phyloP scores from a whole-genome alignment of 2,888 invertebrate species.

The Dysmachus trigonus region DNA sequence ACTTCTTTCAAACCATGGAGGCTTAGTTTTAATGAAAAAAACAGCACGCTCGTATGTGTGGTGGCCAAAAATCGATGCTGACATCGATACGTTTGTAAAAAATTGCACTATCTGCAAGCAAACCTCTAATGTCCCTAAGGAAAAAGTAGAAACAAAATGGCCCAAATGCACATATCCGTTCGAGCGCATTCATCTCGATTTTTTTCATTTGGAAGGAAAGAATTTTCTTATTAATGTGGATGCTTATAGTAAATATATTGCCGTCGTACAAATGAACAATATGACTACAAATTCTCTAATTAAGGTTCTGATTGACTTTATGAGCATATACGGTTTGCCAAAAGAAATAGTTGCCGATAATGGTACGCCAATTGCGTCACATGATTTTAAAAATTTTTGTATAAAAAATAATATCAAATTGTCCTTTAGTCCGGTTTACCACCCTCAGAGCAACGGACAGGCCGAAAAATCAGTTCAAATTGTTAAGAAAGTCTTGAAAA shows the following conservation, averaged over 20 bases:
- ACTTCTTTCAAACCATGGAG: slow-evolving; percentile 54
- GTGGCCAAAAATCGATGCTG: slow-evolving; percentile 55
- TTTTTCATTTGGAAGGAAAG: background rate
- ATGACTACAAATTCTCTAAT: background rate
- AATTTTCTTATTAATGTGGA: background rate
- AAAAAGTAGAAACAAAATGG: background rate
- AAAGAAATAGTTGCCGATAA: background rate
- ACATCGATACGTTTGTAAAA: slow-evolving; percentile 53
- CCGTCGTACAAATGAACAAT: background rate
- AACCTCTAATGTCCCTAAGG: background rate
- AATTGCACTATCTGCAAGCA: background rate
- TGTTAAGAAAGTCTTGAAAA: background rate
- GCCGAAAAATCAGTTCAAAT: background rate
- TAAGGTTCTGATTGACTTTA: background rate
- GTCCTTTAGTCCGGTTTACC: background rate
- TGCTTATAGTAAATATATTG: too few species aligned
- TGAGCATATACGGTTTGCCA: background rate
- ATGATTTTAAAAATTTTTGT: background rate
- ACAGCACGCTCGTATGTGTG: slow-evolving; percentile 52
- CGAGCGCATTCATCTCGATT: background rate
- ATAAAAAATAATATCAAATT: background rate
- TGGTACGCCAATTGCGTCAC: background rate
- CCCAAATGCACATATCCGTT: background rate
- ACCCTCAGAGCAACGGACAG: background rate
- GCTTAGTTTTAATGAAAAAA: slow-evolving; percentile 55